These are phyloP conservation scores for Numenius phaeopus DNA, from an alignment of 2,797 vertebrate species.

Conservation along the genomic window DNA sequence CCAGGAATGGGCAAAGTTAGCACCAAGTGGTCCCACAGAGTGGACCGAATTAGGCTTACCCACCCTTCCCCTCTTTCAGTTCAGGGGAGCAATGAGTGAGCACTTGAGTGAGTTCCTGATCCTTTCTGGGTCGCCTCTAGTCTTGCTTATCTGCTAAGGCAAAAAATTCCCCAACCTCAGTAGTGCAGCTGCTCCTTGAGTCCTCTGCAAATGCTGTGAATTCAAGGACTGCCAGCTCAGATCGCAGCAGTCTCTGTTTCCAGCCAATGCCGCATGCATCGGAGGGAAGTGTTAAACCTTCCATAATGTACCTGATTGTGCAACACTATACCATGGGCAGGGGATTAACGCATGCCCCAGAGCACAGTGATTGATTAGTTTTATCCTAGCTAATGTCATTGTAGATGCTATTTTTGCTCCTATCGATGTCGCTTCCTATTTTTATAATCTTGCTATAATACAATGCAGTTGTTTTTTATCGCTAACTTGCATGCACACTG, in stretches of 20 bases:
- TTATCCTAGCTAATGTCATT: slow-evolving; percentile 65
- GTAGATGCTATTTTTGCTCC: slow-evolving; percentile 56
- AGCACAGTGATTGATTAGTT: slow-evolving; percentile 64
- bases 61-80: background rate
- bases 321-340: slow-evolving; percentile 42
- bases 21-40: background rate
- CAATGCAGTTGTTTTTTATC: background rate
- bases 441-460: slow-evolving; percentile 46
- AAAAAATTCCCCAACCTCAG: background rate
- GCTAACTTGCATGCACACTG: background rate
- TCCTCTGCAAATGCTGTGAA: slow-evolving; percentile 2
- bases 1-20: background rate
- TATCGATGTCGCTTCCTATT: slow-evolving; percentile 36
- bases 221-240: slow-evolving; percentile 56
- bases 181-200: slow-evolving; percentile 34
- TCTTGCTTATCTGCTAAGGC: background rate
- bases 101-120: background rate
- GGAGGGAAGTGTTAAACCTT: slow-evolving; percentile 34
- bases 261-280: background rate
- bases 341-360: slow-evolving; percentile 32
- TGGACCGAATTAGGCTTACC: background rate
- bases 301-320: slow-evolving; percentile 54
- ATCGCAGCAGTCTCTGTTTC: background rate
- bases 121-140: background rate
- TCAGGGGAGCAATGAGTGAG: background rate